phyloP scores from a whole-genome alignment of 2,113 vertebrate genomes.

The Herpailurus yagouaroundi region DNA sequence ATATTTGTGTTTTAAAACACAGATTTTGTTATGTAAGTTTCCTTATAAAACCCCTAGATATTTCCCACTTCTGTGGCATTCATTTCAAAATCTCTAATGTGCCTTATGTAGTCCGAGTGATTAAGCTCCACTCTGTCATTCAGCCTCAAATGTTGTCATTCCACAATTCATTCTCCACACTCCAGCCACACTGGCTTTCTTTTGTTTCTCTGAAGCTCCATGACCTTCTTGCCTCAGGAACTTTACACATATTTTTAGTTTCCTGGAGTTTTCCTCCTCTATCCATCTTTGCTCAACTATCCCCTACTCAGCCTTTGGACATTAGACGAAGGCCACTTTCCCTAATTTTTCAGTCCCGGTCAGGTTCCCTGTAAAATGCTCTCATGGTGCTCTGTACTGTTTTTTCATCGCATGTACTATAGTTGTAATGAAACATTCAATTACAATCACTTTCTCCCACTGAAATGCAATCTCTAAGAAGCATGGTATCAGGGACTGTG shows the following conservation, averaged over 20 bases:
- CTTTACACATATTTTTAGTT: neutral
- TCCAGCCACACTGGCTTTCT: neutral
- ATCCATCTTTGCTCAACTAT: neutral
- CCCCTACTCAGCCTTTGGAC: neutral
- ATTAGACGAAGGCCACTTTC: neutral
- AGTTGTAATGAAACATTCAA: neutral
- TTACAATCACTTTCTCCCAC: neutral
- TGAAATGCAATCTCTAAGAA: neutral
- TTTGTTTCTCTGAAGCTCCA: neutral
- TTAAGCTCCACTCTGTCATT: rapidly evolving
- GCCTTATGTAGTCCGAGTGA: neutral
- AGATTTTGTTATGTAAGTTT: neutral
- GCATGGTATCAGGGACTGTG: neutral
- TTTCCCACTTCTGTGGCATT: neutral
- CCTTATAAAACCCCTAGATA: neutral
- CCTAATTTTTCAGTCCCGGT: neutral
- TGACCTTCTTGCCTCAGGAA: neutral
- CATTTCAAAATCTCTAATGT: neutral
- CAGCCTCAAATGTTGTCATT: neutral
- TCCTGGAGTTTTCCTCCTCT: neutral
- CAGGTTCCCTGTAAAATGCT: neutral
- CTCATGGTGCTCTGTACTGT: neutral
- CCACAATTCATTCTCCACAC: neutral
- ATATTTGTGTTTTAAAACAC: neutral
- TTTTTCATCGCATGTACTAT: neutral